Percentiles rank a stretch among this genome's conserved stretches.
phyloP scores from a whole-genome alignment of 1,140 invertebrate genomes.

The Lepeophtheirus salmonis region DNA sequence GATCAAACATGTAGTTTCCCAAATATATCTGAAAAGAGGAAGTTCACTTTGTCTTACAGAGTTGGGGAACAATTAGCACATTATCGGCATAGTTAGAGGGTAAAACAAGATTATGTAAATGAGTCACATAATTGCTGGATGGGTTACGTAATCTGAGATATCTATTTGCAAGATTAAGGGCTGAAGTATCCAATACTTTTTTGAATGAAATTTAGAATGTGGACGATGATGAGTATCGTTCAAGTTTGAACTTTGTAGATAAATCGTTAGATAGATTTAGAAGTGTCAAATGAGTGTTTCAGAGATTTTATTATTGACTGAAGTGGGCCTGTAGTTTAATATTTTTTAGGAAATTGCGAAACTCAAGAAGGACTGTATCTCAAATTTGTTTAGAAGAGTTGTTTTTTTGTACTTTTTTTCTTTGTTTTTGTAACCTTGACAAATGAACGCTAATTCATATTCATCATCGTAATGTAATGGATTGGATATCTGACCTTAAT shows the following conservation, averaged over 20 bases:
- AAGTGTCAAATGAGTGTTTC: neutral
- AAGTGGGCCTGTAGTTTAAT: too few species aligned
- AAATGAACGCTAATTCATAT: too few species aligned
- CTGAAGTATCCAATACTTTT: neutral
- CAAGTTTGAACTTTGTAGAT: neutral
- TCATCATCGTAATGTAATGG: too few species aligned
- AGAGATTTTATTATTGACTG: too few species aligned
- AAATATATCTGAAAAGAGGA: neutral
- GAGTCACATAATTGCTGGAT: neutral
- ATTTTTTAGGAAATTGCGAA: too few species aligned
- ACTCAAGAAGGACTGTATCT: too few species aligned
- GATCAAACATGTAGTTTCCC: neutral
- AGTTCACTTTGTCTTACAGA: neutral
- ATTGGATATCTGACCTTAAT: too few species aligned
- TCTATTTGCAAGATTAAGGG: neutral
- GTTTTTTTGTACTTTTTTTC: too few species aligned
- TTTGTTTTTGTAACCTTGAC: too few species aligned
- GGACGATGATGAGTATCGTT: neutral
- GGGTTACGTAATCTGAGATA: neutral
- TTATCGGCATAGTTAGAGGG: neutral
- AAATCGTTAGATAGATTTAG: neutral
- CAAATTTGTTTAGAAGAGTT: too few species aligned
- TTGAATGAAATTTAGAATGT: neutral
- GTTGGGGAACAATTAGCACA: constrained; percentile 4
- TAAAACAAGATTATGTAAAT: constrained; percentile 4